Conservation (phyloP, 1,140 invertebrate species). For the Ips typographus region DNA sequence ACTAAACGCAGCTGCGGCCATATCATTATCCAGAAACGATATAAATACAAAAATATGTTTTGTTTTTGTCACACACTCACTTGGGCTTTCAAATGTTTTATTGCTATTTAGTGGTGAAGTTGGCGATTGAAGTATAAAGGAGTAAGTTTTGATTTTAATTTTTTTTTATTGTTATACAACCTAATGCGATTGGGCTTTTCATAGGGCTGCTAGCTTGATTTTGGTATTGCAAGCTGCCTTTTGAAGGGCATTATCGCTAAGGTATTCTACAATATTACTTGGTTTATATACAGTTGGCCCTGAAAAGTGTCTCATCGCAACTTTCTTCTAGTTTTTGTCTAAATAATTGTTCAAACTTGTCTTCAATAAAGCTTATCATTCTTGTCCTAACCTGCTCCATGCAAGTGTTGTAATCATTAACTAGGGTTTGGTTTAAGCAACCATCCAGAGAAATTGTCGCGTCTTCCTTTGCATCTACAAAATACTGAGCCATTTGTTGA, state of each 20-base stretch:
- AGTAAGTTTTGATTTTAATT: not conserved
- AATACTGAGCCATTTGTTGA: not conserved
- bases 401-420: not conserved
- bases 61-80: not conserved
- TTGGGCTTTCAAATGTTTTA: not conserved
- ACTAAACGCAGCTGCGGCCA: slow-evolving; percentile 19
- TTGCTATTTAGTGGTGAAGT: not conserved
- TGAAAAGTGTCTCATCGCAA: not conserved
- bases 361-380: not conserved
- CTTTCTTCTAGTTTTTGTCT: not conserved
- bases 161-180: slow-evolving; percentile 6
- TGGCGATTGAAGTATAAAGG: no score
- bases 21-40: slow-evolving; percentile 16
- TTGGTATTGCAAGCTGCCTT: slow-evolving; percentile 44
- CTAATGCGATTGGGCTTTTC: slow-evolving; percentile 43
- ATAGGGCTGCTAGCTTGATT: slow-evolving; percentile 43
- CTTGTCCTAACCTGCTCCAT: not conserved
- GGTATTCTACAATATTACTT: slow-evolving; percentile 4
- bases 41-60: slow-evolving; percentile 11
- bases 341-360: not conserved
- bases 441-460: not conserved
- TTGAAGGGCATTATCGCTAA: slow-evolving; percentile 39
- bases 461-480: not conserved
- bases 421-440: not conserved
- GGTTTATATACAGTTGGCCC: no score